Conservation (phyloP, 2,113 vertebrate genomes). For the Labrus mixtus region DNA sequence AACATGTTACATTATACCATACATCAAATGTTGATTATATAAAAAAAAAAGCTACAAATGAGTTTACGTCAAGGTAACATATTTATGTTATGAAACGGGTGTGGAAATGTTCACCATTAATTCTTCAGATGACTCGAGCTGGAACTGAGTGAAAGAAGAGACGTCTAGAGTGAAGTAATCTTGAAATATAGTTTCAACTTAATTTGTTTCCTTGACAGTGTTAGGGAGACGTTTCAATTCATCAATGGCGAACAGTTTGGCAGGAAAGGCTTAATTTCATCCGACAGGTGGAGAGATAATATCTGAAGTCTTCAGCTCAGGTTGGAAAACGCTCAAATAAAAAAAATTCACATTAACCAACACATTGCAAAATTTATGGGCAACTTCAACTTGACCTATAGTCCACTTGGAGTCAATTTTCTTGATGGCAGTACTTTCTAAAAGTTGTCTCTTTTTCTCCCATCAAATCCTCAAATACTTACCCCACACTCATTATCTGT, state of each 20-base stretch:
- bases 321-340: not conserved
- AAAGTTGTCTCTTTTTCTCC: constrained; percentile 6
- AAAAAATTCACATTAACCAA: constrained; percentile 14
- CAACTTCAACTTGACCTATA: not conserved
- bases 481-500: constrained; percentile 36
- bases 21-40: no score
- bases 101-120: no score
- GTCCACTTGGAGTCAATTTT: constrained; percentile 25
- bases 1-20: no score
- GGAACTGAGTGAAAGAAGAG: not conserved
- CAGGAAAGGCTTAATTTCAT: constrained; percentile 53
- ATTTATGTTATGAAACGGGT: no score
- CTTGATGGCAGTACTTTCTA: constrained; percentile 20
- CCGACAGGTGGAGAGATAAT: constrained; percentile 33
- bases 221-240: constrained; percentile 53
- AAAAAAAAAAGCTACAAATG: no score
- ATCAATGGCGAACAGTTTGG: constrained; percentile 49
- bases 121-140: no score
- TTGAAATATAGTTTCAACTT: constrained; percentile 50
- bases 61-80: no score
- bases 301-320: not conserved
- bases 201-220: constrained; percentile 63
- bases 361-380: not conserved
- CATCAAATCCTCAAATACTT: constrained; percentile 34
- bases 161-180: not conserved